Evolutionary conservation across 2,797 vertebrate genomes (phyloP), one percentile per base, ranked within the genome.

Genomic region (Ataeniobius toweri): DNA sequence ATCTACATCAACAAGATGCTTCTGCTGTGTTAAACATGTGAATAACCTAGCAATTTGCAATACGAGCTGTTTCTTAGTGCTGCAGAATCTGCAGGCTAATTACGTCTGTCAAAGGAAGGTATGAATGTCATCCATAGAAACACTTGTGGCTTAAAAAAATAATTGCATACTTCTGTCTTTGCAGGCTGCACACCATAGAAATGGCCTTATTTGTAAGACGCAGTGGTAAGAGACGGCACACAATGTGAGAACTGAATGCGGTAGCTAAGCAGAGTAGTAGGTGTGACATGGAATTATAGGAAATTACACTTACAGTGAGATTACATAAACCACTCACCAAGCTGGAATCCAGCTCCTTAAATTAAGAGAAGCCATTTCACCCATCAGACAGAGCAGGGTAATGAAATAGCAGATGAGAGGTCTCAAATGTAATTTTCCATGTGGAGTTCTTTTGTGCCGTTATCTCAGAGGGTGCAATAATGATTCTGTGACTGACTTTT

Each of bases 351-450:
- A 86, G 93, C 93, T 95, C 91, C 94, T 96, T 95, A 95, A 95
- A 96, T 96, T 95, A 96, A 96, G 93, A 95, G 93, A 96, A 94
- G 91, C 94, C 94, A 95, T 96, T 96, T 96, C 92, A 94, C 88
- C 92, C 93, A 92, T 95, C 94, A 90, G 92, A 94, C 92, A 90
- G 92, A 92, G 93, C 86, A 86, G 92, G 92, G 95, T 96, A 96
- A 96, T 96, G 93, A 95, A 96, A 95, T 91, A 95, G 94, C 94
- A 94, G 94, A 95, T 93, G 93, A 96, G 92, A 94, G 93, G 93
- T 93, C 93, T 94, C 92, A 95, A 95, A 95, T 95, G 95, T 94
- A 95, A 96, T 96, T 96, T 96, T 95, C 94, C 88, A 93, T 91
- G 94, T 92, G 91, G 94, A 94, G 93, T 95, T 94, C 94, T 95